A percentile compares a stretch with the other conserved stretches of the same genome.
These are phyloP conservation scores for Labeo catla DNA, from an alignment of 2,113 vertebrate genomes.

Conservation along the genomic window DNA sequence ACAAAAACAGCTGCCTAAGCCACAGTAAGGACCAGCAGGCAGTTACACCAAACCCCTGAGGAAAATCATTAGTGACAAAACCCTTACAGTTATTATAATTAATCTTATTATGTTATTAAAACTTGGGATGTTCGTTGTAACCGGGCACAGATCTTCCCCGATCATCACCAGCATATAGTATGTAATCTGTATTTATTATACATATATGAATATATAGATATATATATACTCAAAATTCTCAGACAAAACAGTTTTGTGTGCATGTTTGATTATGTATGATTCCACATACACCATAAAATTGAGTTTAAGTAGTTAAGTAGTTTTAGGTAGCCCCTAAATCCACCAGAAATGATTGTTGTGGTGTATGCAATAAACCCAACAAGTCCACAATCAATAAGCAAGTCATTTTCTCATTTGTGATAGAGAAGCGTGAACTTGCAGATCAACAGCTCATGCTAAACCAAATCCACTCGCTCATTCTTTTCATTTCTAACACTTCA, in stretches of 20 bases:
- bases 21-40: not conserved
- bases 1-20: conserved; percentile 9
- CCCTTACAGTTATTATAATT: not conserved
- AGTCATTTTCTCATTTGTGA: not conserved
- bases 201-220: not conserved
- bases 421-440: not conserved
- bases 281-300: not conserved
- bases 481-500: conserved; percentile 3
- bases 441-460: not conserved
- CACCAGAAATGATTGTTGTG: not conserved
- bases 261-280: not conserved
- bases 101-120: not conserved
- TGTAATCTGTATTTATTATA: not conserved
- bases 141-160: not conserved
- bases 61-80: not conserved
- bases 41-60: not conserved
- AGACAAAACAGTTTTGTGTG: not conserved
- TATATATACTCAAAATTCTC: not conserved
- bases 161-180: not conserved
- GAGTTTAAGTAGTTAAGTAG: not conserved
- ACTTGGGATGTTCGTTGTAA: not conserved
- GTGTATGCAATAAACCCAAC: not conserved
- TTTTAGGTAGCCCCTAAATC: not conserved
- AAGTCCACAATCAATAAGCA: no score
- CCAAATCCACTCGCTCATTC: not conserved